A percentile compares a stretch with the other conserved stretches of the same genome.
phyloP scores from a whole-genome alignment of 2,797 vertebrate genomes.

The Enteromius paludinosus region DNA sequence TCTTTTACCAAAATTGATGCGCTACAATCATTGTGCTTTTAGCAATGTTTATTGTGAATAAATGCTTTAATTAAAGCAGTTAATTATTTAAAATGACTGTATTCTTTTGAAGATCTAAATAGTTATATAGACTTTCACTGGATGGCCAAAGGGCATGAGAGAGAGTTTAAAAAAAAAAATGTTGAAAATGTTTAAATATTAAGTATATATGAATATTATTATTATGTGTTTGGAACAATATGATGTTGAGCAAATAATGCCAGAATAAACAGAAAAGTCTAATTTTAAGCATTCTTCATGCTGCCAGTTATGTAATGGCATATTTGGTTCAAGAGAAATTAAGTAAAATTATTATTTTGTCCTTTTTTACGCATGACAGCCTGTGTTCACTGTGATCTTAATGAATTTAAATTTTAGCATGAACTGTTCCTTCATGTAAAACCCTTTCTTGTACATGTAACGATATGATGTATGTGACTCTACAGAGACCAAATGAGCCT shows the following conservation, averaged over 20 bases:
- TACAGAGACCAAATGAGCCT: conserved; percentile 82
- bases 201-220: no score
- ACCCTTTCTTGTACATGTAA: not conserved
- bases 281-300: not conserved
- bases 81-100: not conserved
- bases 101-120: not conserved
- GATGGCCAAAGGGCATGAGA: not conserved
- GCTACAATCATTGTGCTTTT: not conserved
- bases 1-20: not conserved
- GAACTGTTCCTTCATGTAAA: not conserved
- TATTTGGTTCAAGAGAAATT: not conserved
- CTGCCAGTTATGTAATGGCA: no score
- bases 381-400: not conserved
- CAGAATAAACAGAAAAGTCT: not conserved
- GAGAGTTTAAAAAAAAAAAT: not conserved
- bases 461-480: conserved; percentile 19
- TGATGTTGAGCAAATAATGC: not conserved
- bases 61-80: not conserved
- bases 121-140: not conserved
- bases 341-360: not conserved
- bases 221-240: not conserved
- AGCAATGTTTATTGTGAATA: not conserved
- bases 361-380: not conserved
- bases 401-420: not conserved
- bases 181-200: not conserved